Conservation (phyloP, 2,888 invertebrate species). For the Noctua janthe region DNA sequence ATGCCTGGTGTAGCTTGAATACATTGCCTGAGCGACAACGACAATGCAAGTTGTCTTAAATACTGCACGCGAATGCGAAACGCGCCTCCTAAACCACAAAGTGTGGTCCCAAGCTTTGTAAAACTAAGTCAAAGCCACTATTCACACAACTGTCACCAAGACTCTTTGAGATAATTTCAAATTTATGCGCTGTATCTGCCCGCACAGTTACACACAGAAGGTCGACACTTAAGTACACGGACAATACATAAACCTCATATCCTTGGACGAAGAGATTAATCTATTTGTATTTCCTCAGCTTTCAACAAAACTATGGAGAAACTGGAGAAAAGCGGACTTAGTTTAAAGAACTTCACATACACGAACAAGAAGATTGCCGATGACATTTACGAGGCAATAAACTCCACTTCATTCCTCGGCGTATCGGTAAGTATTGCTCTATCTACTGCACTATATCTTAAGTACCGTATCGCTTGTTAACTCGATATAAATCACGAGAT, state of each 20-base stretch:
- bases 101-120: constrained; percentile 15
- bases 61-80: constrained; percentile 8
- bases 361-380: constrained; percentile 98
- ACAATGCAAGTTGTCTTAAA: constrained; percentile 29
- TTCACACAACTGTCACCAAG: constrained; percentile 53
- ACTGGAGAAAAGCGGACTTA: constrained; percentile 94
- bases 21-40: not conserved
- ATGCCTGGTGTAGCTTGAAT: not conserved
- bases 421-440: constrained; percentile 95
- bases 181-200: constrained; percentile 45
- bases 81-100: constrained; percentile 20
- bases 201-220: constrained; percentile 40
- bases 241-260: constrained; percentile 40
- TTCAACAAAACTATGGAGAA: constrained; percentile 99
- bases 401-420: constrained; percentile 99
- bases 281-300: constrained; percentile 88
- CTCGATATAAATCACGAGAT: constrained; percentile 35
- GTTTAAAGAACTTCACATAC: constrained; percentile 98
- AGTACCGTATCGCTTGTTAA: constrained; percentile 37
- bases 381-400: constrained; percentile 99
- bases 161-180: constrained; percentile 50
- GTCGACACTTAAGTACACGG: constrained; percentile 32
- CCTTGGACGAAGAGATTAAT: constrained; percentile 38
- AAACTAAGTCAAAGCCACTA: constrained; percentile 54
- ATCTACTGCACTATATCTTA: constrained; percentile 50